Evolutionary conservation across 1,140 invertebrate species (phyloP), one percentile per base, ranked within the genome.

Genomic region (Philopotamus ludificatus): DNA sequence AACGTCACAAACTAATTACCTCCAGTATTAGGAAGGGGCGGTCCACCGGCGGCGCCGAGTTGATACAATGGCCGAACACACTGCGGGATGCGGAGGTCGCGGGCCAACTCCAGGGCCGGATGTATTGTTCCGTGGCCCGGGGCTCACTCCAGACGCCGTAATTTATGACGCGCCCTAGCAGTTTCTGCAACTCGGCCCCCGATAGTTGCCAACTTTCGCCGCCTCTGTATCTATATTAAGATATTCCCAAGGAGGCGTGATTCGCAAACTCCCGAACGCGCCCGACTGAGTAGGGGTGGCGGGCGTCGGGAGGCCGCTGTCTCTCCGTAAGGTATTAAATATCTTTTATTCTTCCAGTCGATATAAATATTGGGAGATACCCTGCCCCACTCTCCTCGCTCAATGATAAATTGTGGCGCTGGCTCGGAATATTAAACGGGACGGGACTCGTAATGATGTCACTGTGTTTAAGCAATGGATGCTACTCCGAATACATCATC

Each of bases 1-100:
- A 57, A 57, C 41, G 53, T 57, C 53, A 57, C 18, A 54, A 61
- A 66, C 57, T 66, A 66, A 66, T 66, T 66, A 66, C 47, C 16
- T 50, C 15, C 26, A 41, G 49, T 60, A 66, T 66, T 61, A 47
- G 49, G 41, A 66, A 66, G 39, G 41, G 64, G 64, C 39, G 55
- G 64, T 9, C 12, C 18, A 3, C 34, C 23, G n/a, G n/a, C n/a
- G n/a, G n/a, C n/a, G 39, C 20, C 8, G 47, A 63, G 18, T 51
- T 1, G 51, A 65, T 55, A 54, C 34, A 58, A 58, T 58, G 54
- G 50, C 26, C 26, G 50, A 41, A 41, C 20, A n/a, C 47, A 21
- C 12, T 4, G 16, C 22, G 8, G 3, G 47, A 4, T 50, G 47
- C 22, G 12, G 28, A 34, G 28, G 28, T 34, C 28, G 28, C 28